phyloP scores from a whole-genome alignment of 2,888 invertebrate genomes.

The Idaea dimidiata region DNA sequence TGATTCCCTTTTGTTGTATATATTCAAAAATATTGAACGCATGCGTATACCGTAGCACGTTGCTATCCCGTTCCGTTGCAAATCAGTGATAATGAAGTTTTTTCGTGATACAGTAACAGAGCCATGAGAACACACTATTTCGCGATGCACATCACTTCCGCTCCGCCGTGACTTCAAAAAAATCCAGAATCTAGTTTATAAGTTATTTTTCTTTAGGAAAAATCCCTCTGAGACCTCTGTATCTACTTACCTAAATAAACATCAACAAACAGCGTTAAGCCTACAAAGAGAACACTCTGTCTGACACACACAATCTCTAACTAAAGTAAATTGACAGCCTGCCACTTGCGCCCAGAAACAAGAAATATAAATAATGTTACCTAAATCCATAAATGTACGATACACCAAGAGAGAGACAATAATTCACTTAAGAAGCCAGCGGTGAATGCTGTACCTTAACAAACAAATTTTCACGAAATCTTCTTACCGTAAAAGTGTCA shows the following conservation, averaged over 20 bases:
- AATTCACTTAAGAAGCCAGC: background rate
- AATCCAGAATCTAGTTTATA: background rate
- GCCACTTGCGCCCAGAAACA: conserved; percentile 10
- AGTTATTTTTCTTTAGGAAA: background rate
- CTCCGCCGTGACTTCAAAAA: too few relatives aligned
- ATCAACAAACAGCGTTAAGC: conserved; percentile 6
- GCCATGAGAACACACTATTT: too few relatives aligned
- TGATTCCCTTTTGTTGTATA: too few relatives aligned
- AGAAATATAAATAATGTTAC: conserved; percentile 21
- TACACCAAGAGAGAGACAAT: background rate
- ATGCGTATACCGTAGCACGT: too few relatives aligned
- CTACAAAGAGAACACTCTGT: background rate
- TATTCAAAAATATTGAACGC: too few relatives aligned
- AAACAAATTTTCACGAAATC: too few relatives aligned
- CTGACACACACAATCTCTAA: conserved; percentile 1
- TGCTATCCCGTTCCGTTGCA: too few relatives aligned
- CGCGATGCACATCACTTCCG: too few relatives aligned
- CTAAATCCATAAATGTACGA: conserved; percentile 1
- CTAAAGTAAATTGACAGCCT: conserved; percentile 18
- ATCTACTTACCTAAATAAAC: conserved; percentile 1
- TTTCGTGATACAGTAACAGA: too few relatives aligned
- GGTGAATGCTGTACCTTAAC: too few relatives aligned
- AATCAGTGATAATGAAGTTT: too few relatives aligned
- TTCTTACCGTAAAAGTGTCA: too few relatives aligned
- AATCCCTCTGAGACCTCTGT: background rate